phyloP scores from a whole-genome alignment of 2,888 invertebrate genomes.

The Cetonia aurata region DNA sequence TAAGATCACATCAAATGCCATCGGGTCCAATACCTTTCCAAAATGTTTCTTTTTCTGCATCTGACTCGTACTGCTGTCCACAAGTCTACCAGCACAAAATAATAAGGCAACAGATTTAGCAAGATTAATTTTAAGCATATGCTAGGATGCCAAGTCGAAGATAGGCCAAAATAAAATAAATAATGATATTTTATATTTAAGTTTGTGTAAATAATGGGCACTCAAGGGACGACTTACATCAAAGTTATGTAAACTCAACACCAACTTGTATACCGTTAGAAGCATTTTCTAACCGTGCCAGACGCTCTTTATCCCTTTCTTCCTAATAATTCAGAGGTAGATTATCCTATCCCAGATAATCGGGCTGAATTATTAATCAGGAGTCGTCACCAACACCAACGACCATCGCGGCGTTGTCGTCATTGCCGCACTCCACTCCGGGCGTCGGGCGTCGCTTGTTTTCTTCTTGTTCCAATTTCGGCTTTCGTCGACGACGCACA shows the following conservation, averaged over 20 bases:
- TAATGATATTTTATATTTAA: too few species aligned
- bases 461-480: slow-evolving; percentile 20
- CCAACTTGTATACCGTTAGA: slow-evolving; percentile 2
- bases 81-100: too few species aligned
- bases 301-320: slow-evolving; percentile 2
- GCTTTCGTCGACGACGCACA: slow-evolving; percentile 11
- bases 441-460: background rate
- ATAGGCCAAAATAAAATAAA: too few species aligned
- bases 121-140: too few species aligned
- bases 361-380: slow-evolving; percentile 36
- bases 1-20: too few species aligned
- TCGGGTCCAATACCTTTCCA: too few species aligned
- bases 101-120: too few species aligned
- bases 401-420: background rate
- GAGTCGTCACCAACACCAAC: background rate
- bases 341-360: slow-evolving; percentile 35
- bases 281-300: slow-evolving; percentile 10
- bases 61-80: too few species aligned
- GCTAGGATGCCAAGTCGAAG: too few species aligned
- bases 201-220: too few species aligned
- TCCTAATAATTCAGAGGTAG: slow-evolving; percentile 22
- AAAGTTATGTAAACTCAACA: background rate
- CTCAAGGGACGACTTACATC: too few species aligned
- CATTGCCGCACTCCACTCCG: slow-evolving; percentile 6
- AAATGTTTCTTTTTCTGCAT: too few species aligned